phyloP scores from a whole-genome alignment of 2,888 invertebrate species.

The Palloptera scutellata region DNA sequence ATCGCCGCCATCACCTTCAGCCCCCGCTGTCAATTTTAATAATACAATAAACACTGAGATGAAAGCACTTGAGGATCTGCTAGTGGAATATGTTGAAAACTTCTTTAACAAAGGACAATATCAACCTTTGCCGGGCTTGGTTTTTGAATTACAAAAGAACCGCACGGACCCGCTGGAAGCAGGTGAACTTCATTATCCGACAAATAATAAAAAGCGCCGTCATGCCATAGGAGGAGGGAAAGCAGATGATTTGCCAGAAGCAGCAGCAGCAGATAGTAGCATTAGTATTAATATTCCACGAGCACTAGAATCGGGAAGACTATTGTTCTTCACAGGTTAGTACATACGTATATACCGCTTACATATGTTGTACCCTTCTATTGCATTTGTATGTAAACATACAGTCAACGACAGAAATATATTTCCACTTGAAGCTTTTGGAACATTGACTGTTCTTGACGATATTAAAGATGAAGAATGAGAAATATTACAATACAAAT shows the following conservation, averaged over 20 bases:
- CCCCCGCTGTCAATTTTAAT: not conserved
- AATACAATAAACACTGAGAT: conserved; percentile 45
- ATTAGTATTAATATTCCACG: conserved; percentile 72
- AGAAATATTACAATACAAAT: too few relatives aligned
- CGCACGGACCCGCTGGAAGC: conserved; percentile 21
- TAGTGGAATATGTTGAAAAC: conserved; percentile 53
- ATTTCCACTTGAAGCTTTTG: not conserved
- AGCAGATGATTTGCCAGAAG: conserved; percentile 62
- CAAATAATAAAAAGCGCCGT: conserved; percentile 60
- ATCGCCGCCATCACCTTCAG: not conserved
- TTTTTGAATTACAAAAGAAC: conserved; percentile 50
- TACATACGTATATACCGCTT: too few relatives aligned
- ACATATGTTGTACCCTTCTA: too few relatives aligned
- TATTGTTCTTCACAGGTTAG: conserved; percentile 71
- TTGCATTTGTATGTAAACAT: too few relatives aligned
- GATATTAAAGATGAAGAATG: too few relatives aligned
- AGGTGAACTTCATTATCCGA: conserved; percentile 64
- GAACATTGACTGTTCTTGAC: too few relatives aligned
- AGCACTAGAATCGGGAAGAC: conserved; percentile 69
- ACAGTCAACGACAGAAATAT: not conserved
- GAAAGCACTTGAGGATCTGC: conserved; percentile 50
- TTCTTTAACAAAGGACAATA: conserved; percentile 54
- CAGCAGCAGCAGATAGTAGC: conserved; percentile 43
- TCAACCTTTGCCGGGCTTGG: conserved; percentile 52
- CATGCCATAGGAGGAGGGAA: conserved; percentile 38